These are phyloP conservation scores for Nymphalis io DNA, from an alignment of 1,140 invertebrate genomes.

Conservation along the genomic window DNA sequence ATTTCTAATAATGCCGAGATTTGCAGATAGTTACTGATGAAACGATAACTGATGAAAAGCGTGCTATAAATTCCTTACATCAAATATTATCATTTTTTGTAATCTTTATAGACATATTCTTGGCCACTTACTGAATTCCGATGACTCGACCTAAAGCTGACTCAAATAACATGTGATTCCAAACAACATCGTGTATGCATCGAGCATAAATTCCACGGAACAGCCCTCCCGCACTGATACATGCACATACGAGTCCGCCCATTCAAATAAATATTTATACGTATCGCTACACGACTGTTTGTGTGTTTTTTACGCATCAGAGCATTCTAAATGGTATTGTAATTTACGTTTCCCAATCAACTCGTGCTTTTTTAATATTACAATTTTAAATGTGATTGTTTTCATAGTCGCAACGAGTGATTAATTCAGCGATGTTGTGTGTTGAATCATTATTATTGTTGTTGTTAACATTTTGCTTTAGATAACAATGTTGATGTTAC, in stretches of 20 bases:
- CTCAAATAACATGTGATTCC: not conserved
- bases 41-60: too few relatives aligned
- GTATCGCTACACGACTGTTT: conserved; percentile 3
- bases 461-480: too few relatives aligned
- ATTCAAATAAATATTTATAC: conserved; percentile 10
- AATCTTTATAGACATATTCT: not conserved
- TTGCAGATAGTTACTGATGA: too few relatives aligned
- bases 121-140: not conserved
- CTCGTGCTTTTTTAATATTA: not conserved
- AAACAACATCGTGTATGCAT: conserved; percentile 1
- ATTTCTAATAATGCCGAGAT: too few relatives aligned
- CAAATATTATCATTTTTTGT: too few relatives aligned
- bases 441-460: not conserved
- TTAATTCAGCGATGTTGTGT: too few relatives aligned
- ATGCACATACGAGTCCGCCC: not conserved
- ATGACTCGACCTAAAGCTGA: not conserved
- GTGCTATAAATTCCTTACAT: too few relatives aligned
- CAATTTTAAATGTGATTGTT: not conserved
- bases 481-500: too few relatives aligned
- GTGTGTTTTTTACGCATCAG: conserved; percentile 1
- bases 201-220: conserved; percentile 1
- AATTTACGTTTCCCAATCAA: not conserved
- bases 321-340: not conserved
- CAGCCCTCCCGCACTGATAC: not conserved
- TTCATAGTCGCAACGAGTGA: not conserved